phyloP scores from a whole-genome alignment of 2,797 vertebrate species.

The Megalops cyprinoides region DNA sequence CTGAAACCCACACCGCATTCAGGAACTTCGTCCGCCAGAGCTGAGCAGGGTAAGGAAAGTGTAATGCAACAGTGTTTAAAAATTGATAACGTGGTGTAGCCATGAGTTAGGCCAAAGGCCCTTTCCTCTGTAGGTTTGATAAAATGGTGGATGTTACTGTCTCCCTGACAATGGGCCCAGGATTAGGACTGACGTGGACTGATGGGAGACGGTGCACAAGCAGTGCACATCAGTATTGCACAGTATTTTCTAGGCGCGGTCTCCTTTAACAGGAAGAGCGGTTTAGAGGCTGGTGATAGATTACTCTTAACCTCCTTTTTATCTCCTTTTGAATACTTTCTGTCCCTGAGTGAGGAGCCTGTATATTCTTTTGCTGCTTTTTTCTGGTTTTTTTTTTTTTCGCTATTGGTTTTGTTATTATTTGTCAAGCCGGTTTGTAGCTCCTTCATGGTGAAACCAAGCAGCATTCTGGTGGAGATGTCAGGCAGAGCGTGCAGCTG shows the following conservation, averaged over 20 bases:
- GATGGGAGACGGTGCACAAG: slow-evolving; percentile 36
- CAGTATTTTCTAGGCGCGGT: not conserved
- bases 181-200: slow-evolving; percentile 50
- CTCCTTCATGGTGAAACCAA: not conserved
- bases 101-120: slow-evolving; percentile 6
- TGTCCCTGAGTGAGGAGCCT: not conserved
- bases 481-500: not conserved
- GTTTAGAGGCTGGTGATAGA: not conserved
- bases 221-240: too few species aligned
- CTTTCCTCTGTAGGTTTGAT: slow-evolving; percentile 36
- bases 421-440: not conserved
- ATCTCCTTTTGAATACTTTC: not conserved
- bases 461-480: not conserved
- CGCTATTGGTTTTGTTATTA: not conserved
- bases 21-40: not conserved
- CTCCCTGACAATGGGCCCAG: slow-evolving; percentile 34
- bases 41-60: not conserved
- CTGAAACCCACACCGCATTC: not conserved
- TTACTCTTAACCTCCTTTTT: too few species aligned
- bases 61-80: not conserved
- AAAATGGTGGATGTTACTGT: slow-evolving; percentile 44
- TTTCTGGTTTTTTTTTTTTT: too few species aligned
- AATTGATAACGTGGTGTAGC: not conserved
- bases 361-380: too few species aligned
- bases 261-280: not conserved